Evolutionary conservation across 2,797 vertebrate genomes (phyloP).

Genomic region (Mus spretus): DNA sequence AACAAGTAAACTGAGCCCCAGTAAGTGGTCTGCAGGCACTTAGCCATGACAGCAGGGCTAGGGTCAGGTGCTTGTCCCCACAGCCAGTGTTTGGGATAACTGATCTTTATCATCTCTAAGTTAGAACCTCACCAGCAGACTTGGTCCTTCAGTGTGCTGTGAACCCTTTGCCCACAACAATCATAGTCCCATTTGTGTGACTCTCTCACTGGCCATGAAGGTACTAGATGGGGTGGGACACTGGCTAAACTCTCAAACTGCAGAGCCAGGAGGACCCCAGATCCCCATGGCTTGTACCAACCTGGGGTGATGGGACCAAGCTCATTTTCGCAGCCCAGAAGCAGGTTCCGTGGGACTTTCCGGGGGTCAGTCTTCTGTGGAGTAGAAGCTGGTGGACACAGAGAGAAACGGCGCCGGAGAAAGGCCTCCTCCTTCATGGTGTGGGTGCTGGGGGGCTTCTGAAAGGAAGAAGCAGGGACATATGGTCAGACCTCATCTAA

Average conservation of each 20-base stretch:
- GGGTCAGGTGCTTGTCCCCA: background rate
- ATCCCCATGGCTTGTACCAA: constrained; percentile 78
- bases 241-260: background rate
- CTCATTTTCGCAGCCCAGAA: constrained; percentile 94
- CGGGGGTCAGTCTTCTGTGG: constrained; percentile 95
- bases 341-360: constrained; percentile 93
- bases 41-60: background rate
- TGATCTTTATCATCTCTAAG: too few relatives aligned
- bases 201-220: background rate
- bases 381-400: constrained; percentile 93
- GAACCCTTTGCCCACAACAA: background rate
- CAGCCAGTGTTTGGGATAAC: background rate
- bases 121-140: background rate
- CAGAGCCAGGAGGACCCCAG: accelerated
- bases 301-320: constrained; percentile 94
- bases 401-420: constrained; percentile 95
- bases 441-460: constrained; percentile 92
- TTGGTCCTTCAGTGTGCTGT: accelerated
- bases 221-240: background rate
- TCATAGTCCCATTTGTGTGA: accelerated
- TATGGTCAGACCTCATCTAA: accelerated
- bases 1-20: background rate
- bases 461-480: constrained; percentile 60
- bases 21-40: background rate
- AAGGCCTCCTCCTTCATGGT: constrained; percentile 99